Evolutionary conservation across 2,113 vertebrate species (phyloP).

Genomic region (Galemys pyrenaicus): DNA sequence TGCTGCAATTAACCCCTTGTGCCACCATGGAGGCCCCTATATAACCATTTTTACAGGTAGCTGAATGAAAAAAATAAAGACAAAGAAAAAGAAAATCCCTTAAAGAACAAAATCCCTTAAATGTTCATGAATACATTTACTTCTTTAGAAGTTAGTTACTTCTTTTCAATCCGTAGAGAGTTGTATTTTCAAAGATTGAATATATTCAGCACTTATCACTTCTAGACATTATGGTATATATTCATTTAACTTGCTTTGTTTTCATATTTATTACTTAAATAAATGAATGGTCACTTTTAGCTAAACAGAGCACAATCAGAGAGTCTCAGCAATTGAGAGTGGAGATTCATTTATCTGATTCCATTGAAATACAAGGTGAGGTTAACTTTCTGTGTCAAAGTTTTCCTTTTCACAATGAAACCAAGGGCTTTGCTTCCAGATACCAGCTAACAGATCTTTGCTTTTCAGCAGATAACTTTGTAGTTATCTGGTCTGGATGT

Average conservation of each 20-base stretch:
- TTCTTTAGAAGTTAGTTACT: conserved; percentile 39
- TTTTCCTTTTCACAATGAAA: neutral
- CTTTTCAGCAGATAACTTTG: neutral
- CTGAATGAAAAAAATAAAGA: conserved; percentile 23
- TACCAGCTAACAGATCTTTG: neutral
- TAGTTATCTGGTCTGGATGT: neutral
- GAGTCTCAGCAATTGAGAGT: neutral
- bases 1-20: too few species aligned
- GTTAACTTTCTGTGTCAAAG: neutral
- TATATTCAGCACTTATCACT: neutral
- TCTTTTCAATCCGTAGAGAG: neutral
- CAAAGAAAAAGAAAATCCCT: neutral
- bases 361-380: neutral
- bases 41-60: neutral
- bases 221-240: neutral
- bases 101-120: neutral
- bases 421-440: neutral
- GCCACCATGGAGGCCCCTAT: too few species aligned
- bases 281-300: neutral
- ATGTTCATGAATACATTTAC: neutral
- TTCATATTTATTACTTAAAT: conserved; percentile 32
- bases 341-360: neutral
- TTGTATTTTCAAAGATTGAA: conserved; percentile 2
- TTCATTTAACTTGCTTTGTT: neutral
- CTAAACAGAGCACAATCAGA: neutral